Conservation (phyloP, 2,797 vertebrate genomes). For the Enteromius viviparus region DNA sequence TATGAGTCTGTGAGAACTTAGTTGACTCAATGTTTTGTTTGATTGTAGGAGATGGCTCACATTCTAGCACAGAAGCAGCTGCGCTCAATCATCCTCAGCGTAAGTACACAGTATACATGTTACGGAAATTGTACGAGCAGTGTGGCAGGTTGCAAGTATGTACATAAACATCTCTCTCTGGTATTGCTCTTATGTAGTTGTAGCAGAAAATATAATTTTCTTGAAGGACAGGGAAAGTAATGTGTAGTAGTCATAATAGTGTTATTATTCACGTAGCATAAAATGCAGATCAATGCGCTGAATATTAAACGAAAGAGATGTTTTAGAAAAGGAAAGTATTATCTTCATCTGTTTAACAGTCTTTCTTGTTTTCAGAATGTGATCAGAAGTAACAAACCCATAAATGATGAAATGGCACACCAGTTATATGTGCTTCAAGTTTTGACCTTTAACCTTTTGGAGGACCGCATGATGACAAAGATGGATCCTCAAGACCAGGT, state of each 20-base stretch:
- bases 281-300: neutral
- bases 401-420: constrained; percentile 98
- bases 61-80: constrained; percentile 97
- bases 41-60: constrained; percentile 93
- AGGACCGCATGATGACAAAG: constrained; percentile 99
- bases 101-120: constrained; percentile 75
- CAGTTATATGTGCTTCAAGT: constrained; percentile 98
- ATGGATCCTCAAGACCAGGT: constrained; percentile 99
- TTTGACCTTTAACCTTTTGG: constrained; percentile 93
- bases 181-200: neutral
- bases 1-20: constrained; percentile 14
- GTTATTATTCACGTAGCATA: neutral
- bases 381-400: constrained; percentile 87
- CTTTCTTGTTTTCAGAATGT: constrained; percentile 75
- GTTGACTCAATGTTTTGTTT: constrained; percentile 38
- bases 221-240: neutral
- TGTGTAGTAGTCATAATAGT: neutral
- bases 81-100: constrained; percentile 92
- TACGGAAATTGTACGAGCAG: neutral
- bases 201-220: neutral
- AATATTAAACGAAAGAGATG: neutral
- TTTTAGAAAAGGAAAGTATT: neutral
- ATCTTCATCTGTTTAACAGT: neutral
- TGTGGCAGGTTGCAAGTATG: neutral
- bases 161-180: constrained; percentile 2